Percentiles rank a stretch among this genome's conserved stretches.
Conservation (phyloP, 2,888 invertebrate species). For the Heliconius cydno region DNA sequence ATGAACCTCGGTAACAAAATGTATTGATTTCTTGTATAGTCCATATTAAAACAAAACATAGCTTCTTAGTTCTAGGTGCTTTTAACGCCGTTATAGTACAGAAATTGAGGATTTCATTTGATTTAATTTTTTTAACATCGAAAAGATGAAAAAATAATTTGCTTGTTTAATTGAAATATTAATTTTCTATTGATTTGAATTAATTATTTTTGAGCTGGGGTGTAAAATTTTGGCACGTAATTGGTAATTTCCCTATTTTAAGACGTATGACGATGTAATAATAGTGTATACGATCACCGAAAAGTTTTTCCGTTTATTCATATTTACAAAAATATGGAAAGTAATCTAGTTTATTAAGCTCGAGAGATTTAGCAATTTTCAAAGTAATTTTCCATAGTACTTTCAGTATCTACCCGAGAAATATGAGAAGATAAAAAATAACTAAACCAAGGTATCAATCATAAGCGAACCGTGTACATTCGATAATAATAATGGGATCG, state of each 20-base stretch:
- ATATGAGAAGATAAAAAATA: not conserved
- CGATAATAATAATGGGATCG: slow-evolving; percentile 22
- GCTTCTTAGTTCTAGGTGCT: not conserved
- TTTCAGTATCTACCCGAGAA: not conserved
- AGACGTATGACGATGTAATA: not conserved
- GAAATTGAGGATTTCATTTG: too few relatives aligned
- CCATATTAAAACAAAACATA: not conserved
- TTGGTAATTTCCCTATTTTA: not conserved
- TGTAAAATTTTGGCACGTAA: too few relatives aligned
- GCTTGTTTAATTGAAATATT: not conserved
- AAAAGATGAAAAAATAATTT: not conserved
- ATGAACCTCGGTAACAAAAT: not conserved
- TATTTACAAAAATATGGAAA: not conserved
- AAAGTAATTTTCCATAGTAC: not conserved
- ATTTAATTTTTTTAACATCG: too few relatives aligned
- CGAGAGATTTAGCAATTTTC: not conserved
- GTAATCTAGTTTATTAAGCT: not conserved
- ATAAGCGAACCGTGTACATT: not conserved
- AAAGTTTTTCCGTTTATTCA: not conserved
- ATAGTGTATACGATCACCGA: too few relatives aligned
- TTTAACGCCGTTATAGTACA: not conserved
- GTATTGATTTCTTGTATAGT: not conserved
- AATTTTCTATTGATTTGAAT: not conserved
- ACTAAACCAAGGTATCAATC: not conserved
- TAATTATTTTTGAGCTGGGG: too few relatives aligned